A percentile compares a stretch with the other conserved stretches of the same genome.
phyloP scores from a whole-genome alignment of 2,797 vertebrate species.

The Hoplostethus atlanticus region DNA sequence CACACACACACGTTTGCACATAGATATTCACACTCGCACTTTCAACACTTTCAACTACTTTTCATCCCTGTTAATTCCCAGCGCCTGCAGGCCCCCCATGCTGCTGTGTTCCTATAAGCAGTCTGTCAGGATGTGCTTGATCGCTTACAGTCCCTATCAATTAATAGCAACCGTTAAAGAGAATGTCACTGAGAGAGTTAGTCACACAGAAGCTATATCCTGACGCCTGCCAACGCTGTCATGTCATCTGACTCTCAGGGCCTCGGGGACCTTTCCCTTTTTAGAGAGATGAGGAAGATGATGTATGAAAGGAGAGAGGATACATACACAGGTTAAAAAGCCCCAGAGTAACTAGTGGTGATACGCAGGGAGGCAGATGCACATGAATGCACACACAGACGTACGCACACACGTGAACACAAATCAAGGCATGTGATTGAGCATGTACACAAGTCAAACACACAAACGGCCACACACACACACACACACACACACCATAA shows the following conservation, averaged over 20 bases:
- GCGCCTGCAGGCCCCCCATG: background rate
- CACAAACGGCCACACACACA: slow-evolving; percentile 6
- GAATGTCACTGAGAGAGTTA: slow-evolving; percentile 58
- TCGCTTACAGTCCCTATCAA: slow-evolving; percentile 60
- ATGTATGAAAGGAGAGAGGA: slow-evolving; percentile 46
- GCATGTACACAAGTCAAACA: slow-evolving; percentile 30
- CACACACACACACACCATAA: slow-evolving; percentile 14
- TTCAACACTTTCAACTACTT: slow-evolving; percentile 13
- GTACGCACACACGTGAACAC: slow-evolving; percentile 28
- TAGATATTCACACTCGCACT: background rate
- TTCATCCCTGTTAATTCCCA: slow-evolving; percentile 12
- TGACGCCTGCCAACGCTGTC: slow-evolving; percentile 51
- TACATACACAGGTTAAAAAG: slow-evolving; percentile 43
- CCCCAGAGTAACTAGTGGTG: slow-evolving; percentile 22
- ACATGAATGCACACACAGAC: slow-evolving; percentile 39
- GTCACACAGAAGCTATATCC: slow-evolving; percentile 48
- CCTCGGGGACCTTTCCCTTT: slow-evolving; percentile 59
- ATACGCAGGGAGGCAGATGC: slow-evolving; percentile 27
- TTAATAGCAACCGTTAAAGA: slow-evolving; percentile 67
- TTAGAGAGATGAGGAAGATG: slow-evolving; percentile 45
- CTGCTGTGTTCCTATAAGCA: slow-evolving; percentile 14
- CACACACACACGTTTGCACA: background rate
- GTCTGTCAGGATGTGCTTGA: slow-evolving; percentile 39
- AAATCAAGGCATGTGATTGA: slow-evolving; percentile 4
- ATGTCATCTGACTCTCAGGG: slow-evolving; percentile 61